phyloP scores from a whole-genome alignment of 2,797 vertebrate genomes.

The Sebastes melanostomus region DNA sequence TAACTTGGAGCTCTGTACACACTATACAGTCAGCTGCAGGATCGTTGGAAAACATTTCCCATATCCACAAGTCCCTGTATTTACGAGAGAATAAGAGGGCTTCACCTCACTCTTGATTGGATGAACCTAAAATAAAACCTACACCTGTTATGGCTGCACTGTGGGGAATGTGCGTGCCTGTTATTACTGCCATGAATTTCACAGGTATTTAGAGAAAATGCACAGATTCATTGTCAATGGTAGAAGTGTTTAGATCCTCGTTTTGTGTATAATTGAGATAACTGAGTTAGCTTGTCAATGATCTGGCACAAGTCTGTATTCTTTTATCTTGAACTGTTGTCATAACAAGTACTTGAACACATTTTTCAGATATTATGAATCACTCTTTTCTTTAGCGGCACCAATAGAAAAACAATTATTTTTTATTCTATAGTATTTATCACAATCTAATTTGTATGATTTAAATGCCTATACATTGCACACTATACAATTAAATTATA shows the following conservation, averaged over 20 bases:
- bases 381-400: not conserved
- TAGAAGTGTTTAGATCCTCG: not conserved
- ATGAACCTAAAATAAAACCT: not conserved
- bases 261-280: not conserved
- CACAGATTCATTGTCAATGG: not conserved
- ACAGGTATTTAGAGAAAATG: not conserved
- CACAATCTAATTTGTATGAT: not conserved
- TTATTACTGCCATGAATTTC: not conserved
- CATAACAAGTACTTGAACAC: not conserved
- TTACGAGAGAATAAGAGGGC: not conserved
- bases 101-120: not conserved
- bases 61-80: not conserved
- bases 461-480: not conserved
- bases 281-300: not conserved
- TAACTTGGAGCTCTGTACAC: not conserved
- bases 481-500: not conserved
- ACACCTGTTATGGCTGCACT: not conserved
- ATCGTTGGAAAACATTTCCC: not conserved
- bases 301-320: not conserved
- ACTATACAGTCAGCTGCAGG: not conserved
- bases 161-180: too few species aligned
- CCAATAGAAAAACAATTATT: not conserved
- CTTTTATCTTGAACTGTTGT: not conserved
- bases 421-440: not conserved
- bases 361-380: too few species aligned